A percentile compares a stretch with the other conserved stretches of the same genome.
Conservation (phyloP, 2,797 vertebrate genomes). For the Platalea minor region DNA sequence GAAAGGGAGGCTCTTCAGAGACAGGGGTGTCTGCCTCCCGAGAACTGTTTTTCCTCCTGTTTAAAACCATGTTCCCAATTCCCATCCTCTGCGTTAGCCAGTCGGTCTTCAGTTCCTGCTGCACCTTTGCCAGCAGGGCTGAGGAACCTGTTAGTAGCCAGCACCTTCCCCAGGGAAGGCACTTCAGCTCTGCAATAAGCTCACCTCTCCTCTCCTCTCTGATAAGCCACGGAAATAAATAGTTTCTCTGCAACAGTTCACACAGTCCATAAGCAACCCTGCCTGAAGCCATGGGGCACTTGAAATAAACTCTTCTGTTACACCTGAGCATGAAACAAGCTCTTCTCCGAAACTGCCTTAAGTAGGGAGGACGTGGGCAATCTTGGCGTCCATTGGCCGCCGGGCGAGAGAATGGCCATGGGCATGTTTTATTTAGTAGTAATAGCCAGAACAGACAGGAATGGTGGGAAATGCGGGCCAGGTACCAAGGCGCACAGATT, state of each 20-base stretch:
- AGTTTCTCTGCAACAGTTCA: not conserved
- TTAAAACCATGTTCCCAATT: not conserved
- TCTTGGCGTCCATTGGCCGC: fast-evolving
- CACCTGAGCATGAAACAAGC: not conserved
- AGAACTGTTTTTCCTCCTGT: not conserved
- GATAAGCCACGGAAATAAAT: not conserved
- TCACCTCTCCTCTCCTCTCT: not conserved
- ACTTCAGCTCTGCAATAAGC: not conserved
- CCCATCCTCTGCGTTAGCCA: not conserved
- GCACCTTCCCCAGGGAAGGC: not conserved
- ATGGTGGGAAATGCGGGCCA: not conserved
- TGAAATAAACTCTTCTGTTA: not conserved
- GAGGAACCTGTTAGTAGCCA: not conserved
- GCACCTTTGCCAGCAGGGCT: not conserved
- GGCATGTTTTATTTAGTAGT: not conserved
- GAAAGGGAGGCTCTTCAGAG: not conserved
- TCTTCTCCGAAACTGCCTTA: not conserved
- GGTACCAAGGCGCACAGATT: not conserved
- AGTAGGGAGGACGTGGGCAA: not conserved
- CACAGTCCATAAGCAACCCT: not conserved
- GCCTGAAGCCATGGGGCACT: not conserved
- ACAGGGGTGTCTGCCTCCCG: not conserved
- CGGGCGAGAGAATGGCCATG: not conserved
- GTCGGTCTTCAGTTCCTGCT: not conserved
- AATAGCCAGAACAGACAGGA: not conserved